phyloP scores from a whole-genome alignment of 2,888 invertebrate genomes.

The Lathronympha strigana region DNA sequence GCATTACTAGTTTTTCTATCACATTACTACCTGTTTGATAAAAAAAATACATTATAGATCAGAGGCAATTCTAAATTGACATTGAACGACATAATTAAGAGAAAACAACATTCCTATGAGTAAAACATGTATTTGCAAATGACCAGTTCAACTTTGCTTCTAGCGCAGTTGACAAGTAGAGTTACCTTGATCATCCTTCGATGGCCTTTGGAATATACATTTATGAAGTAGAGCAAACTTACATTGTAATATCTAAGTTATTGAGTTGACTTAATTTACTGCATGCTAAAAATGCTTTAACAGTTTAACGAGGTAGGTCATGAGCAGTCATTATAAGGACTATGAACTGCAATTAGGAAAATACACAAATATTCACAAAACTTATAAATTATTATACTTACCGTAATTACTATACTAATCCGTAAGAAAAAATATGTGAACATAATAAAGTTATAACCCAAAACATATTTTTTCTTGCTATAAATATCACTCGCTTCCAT shows the following conservation, averaged over 20 bases:
- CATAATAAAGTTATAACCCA: slow-evolving; percentile 12
- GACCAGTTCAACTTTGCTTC: slow-evolving; percentile 20
- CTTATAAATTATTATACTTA: too few relatives aligned
- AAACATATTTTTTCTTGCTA: slow-evolving; percentile 27
- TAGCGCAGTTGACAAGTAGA: slow-evolving; percentile 55
- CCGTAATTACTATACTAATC: too few relatives aligned
- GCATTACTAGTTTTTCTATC: slow-evolving; percentile 1
- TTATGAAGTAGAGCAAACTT: slow-evolving; percentile 49
- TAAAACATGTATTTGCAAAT: slow-evolving; percentile 43
- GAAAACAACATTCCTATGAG: slow-evolving; percentile 48
- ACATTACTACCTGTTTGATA: slow-evolving; percentile 19
- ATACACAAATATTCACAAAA: too few relatives aligned
- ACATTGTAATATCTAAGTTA: slow-evolving; percentile 9
- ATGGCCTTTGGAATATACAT: slow-evolving; percentile 57
- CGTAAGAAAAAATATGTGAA: background rate
- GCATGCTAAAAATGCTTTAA: too few relatives aligned
- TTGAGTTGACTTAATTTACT: background rate
- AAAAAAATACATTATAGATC: slow-evolving; percentile 7
- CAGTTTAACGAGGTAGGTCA: too few relatives aligned
- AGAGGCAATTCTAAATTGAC: slow-evolving; percentile 23
- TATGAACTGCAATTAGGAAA: too few relatives aligned
- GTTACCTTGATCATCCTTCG: slow-evolving; percentile 68
- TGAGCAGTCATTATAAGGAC: too few relatives aligned
- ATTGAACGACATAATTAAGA: slow-evolving; percentile 42
- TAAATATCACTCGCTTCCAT: slow-evolving; percentile 16